Evolutionary conservation across 2,888 invertebrate genomes (phyloP), one percentile per base, ranked within the genome.

Genomic region (Beris chalybata): DNA sequence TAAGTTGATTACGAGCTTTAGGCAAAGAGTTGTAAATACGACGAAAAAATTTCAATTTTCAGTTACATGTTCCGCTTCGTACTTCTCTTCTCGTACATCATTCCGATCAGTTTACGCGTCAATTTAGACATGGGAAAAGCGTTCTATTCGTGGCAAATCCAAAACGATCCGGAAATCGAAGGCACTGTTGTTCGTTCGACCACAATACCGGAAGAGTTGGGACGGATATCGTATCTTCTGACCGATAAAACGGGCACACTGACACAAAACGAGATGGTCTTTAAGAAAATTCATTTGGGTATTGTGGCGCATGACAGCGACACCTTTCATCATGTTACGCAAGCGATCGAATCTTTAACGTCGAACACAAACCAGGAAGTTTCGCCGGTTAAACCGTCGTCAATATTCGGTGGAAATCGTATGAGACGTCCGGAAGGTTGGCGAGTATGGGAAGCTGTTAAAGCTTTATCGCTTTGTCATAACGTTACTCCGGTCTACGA

Each of bases 81-180:
- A 63, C 85, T 99, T 52, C 86, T 99, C 15, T 99, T 99, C 83
- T 99, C 99, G 0, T 99, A 99, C 82, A 99, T 99, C 74, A 97
- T 99, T 76, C 99, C 99, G 13, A 96, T 99, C 74, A 97, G 97
- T 83, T 87, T 99, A 75, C 85, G 99, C 70, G 98, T 99, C 0
- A 99, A 99, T 82, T 84, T 99, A 73, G 99, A 99, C 76, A 95
- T 99, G 93, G 98, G 97, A 1, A 99, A 99, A 82, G 91, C 93
- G 0, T 96, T 92, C 77, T 99, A 98, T 81, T 95, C 98, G 0
- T 98, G 95, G 92, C 90, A 93, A 72, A 97, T 99, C 74, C 95
- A 96, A 75, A 86, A 92, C 66, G 99, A 99, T 82, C 89, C 91
- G 64, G 88, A 92, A 73, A 97, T 99, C 72, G 89, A 90, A 70